phyloP scores from a whole-genome alignment of 1,140 invertebrate species.

The Euura saliciscinereae region DNA sequence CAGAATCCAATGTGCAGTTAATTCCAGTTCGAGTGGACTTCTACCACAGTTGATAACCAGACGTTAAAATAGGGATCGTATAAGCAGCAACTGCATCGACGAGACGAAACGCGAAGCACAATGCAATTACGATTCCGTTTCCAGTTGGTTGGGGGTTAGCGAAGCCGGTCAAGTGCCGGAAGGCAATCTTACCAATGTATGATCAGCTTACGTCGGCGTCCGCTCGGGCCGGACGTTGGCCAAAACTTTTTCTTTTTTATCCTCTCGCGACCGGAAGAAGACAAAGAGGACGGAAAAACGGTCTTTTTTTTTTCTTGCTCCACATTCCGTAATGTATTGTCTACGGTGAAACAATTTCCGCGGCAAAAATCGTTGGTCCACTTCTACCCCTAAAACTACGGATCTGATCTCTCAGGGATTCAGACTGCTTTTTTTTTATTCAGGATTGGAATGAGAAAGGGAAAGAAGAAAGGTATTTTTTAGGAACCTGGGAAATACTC shows the following conservation, averaged over 20 bases:
- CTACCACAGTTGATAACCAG: no score
- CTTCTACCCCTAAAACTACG: background rate
- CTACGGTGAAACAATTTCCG: conserved; percentile 2
- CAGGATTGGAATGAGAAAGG: background rate
- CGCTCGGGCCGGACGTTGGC: background rate
- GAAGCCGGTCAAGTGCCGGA: conserved; percentile 4
- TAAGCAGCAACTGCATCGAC: background rate
- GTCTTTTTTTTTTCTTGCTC: background rate
- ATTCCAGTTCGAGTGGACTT: no score
- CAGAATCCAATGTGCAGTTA: no score
- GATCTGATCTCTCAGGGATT: background rate
- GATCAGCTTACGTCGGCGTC: background rate
- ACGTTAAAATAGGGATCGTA: no score
- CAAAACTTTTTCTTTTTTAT: background rate
- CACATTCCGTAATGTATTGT: background rate
- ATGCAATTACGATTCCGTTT: background rate
- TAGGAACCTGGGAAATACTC: background rate
- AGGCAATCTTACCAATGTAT: conserved; percentile 5
- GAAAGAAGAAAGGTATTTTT: background rate
- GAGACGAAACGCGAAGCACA: background rate
- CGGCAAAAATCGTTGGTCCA: background rate
- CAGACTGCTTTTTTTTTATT: background rate
- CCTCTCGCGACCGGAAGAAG: no score
- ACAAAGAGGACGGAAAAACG: no score
- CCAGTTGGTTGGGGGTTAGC: background rate